Evolutionary conservation across 1,140 invertebrate species (phyloP), one percentile per base, ranked within the genome.

Genomic region (Vanessa tameamea): DNA sequence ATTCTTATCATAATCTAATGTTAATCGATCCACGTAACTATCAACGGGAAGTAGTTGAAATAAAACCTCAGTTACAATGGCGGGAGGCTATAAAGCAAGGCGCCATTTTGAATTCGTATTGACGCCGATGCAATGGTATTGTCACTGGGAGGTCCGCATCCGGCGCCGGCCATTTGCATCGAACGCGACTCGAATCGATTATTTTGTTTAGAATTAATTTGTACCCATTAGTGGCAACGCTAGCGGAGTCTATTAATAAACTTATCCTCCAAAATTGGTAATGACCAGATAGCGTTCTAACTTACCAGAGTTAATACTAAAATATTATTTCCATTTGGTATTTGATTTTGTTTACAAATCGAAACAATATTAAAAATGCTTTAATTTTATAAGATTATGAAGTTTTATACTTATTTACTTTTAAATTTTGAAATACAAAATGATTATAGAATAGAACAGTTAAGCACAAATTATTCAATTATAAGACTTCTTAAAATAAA

Each of bases 91-190:
- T 88, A 90, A 87, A 87, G 73, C 75, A 77, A 70, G 87, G 87
- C 90, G 88, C 89, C 89, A 91, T 92, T 84, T 90, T 91, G 89
- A 81, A 92, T 87, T 84, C 74, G 82, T 83, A 86, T 87, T 85
- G 87, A 86, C 83, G 81, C 79, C 82, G 76, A 82, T 85, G 85
- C 86, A 85, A 83, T 81, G 75, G 74, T 82, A 81, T 86, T 84
- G 87, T 83, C 82, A 76, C 81, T 90, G 90, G 89, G 90, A 90
- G 90, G 90, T 92, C 89, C 80, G 75, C 83, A 85, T 91, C 90
- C 90, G 90, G 90, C 90, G 90, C 90, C 90, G 86, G 82, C 67
- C 88, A 92, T 92, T 91, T 90, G 85, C 90, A 92, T 92, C 80
- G 81, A 73, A 90, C 90, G 87, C 85, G 88, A 82, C 83, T 61